Percentiles rank a stretch among this genome's conserved stretches.
These are phyloP conservation scores for Tachysurus vachellii DNA, from an alignment of 2,113 vertebrate species.

Conservation along the genomic window DNA sequence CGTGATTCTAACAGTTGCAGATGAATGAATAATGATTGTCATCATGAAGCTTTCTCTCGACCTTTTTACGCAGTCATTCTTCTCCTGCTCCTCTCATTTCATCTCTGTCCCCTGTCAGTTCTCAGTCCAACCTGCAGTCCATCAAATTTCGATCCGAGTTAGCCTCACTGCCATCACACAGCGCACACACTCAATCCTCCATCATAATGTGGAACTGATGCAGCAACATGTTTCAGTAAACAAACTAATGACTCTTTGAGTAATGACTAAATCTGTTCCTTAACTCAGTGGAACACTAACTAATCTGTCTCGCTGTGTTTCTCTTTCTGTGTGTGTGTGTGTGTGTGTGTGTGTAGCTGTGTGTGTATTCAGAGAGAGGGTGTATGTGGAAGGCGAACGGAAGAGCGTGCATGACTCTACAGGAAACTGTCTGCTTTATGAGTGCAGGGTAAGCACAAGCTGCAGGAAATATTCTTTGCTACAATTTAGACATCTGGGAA, in stretches of 20 bases:
- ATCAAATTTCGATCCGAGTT: neutral
- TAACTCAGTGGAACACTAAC: conserved; percentile 34
- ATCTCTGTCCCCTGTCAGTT: neutral
- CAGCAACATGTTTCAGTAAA: conserved; percentile 42
- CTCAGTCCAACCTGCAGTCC: neutral
- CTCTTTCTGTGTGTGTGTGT: conserved; percentile 16
- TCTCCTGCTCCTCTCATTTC: neutral
- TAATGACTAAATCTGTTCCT: conserved; percentile 52
- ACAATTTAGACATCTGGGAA: neutral
- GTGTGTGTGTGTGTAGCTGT: conserved; percentile 67
- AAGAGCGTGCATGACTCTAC: conserved; percentile 77
- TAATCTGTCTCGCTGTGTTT: conserved; percentile 27
- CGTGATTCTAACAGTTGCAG: neutral
- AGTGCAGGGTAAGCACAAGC: conserved; percentile 81
- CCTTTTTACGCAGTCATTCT: neutral
- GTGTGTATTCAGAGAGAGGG: conserved; percentile 83
- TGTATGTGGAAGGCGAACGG: conserved; percentile 83
- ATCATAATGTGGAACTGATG: conserved; percentile 42
- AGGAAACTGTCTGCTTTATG: conserved; percentile 82
- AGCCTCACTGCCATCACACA: neutral
- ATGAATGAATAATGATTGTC: neutral
- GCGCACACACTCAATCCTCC: neutral
- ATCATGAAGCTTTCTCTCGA: neutral
- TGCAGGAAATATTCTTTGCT: neutral
- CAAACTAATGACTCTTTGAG: conserved; percentile 49